Evolutionary conservation across 53 echinoderm and acorn worm species (phyloP).

Genomic region (Henricia sp.): DNA sequence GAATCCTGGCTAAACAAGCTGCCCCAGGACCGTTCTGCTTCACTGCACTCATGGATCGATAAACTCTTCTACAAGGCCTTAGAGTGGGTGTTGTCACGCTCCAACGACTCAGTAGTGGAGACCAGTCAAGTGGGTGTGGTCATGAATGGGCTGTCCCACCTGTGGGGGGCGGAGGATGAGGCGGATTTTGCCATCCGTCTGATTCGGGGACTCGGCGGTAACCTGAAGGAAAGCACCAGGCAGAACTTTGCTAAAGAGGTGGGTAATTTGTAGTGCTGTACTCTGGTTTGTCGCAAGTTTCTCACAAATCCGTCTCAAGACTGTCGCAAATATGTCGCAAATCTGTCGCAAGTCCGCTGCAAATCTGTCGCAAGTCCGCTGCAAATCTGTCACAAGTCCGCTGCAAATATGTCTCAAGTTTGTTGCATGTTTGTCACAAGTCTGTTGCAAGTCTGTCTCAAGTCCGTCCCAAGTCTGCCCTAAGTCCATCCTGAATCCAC

Average conservation of each 20-base stretch:
- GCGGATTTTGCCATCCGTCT: conserved; percentile 88
- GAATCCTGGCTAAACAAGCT: conserved; percentile 92
- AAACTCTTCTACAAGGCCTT: conserved; percentile 87
- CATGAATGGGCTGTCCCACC: conserved; percentile 86
- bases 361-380: too few relatives aligned
- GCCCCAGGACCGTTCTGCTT: conserved; percentile 71
- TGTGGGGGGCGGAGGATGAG: conserved; percentile 72
- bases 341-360: too few relatives aligned
- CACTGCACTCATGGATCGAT: conserved; percentile 82
- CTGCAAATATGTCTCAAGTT: too few relatives aligned
- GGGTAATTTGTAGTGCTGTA: too few relatives aligned
- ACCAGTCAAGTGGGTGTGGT: conserved; percentile 97
- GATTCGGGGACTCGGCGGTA: conserved; percentile 90
- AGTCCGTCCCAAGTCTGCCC: too few relatives aligned
- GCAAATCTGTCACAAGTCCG: too few relatives aligned
- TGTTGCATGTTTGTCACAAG: too few relatives aligned
- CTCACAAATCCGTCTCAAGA: too few relatives aligned
- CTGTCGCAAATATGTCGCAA: too few relatives aligned
- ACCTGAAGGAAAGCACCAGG: conserved; percentile 77
- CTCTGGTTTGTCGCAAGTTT: too few relatives aligned
- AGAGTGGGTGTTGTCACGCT: conserved; percentile 91
- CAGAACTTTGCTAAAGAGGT: conserved; percentile 96
- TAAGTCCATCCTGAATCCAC: too few relatives aligned
- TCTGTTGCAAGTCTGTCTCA: too few relatives aligned
- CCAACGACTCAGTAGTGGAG: conserved; percentile 89